A percentile compares a stretch with the other conserved stretches of the same genome.
phyloP scores from a whole-genome alignment of 35 echinoderm and acorn worm species.

The Eucidaris tribuloides region DNA sequence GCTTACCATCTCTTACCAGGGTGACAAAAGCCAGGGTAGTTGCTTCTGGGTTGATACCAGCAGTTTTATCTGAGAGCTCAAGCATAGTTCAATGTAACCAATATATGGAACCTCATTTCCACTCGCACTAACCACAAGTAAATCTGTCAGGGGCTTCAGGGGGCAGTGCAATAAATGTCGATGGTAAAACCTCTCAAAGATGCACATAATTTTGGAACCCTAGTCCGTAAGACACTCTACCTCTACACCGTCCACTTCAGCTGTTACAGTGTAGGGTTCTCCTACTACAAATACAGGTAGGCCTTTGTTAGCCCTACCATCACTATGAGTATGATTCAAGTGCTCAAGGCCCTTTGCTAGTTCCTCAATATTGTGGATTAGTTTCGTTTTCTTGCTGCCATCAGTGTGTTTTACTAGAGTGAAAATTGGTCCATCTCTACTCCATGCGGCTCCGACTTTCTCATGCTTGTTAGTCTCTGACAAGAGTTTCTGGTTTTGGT shows the following conservation, averaged over 20 bases:
- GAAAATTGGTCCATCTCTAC: not conserved
- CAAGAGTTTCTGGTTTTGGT: slow-evolving; percentile 10
- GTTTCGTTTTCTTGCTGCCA: not conserved
- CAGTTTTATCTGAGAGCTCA: no score
- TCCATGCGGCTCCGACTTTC: slow-evolving; percentile 10
- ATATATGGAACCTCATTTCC: no score
- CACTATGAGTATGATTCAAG: not conserved
- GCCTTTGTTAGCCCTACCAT: not conserved
- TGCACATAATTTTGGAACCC: no score
- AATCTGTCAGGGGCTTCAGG: not conserved
- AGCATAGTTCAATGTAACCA: no score
- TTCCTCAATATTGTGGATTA: no score
- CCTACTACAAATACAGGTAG: not conserved
- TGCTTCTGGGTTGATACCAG: no score
- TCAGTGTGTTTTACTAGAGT: not conserved
- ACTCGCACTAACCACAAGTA: no score
- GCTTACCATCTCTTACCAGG: no score
- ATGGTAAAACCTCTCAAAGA: not conserved
- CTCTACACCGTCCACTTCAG: not conserved
- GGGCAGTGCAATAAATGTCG: not conserved
- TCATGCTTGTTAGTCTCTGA: not conserved
- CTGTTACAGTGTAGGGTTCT: not conserved
- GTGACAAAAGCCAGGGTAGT: not conserved
- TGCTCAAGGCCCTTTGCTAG: not conserved
- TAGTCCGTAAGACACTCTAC: not conserved